Base-by-base conservation (phyloP, 2,113 vertebrate genomes). In the Saccopteryx leptura region DNA sequence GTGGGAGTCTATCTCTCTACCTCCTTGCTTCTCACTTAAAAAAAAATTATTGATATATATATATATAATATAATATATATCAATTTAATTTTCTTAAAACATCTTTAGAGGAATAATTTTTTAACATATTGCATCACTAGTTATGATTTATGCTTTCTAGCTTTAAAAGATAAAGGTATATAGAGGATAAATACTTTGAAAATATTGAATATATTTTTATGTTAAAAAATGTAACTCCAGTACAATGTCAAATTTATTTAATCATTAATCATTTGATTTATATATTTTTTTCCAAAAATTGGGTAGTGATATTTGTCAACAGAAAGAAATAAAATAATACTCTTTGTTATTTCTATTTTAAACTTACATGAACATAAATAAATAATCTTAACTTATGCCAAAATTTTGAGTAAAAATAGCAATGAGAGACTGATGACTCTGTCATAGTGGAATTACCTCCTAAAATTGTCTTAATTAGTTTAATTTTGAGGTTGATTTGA, bases 281-380 rank as follows among this genome's bases (percentile, higher is more conserved):
- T 69, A 3, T 17, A 66, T 28, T 9, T 72, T 21, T 80, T 81
- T 66, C 23, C 76, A 28, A 33, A 86, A 65, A 50, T 86, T 81
- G 66, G 21, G 21, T 56, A 72, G 61, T 48, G 11, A 17, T 14
- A 24, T 9, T 85, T 5, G 19, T 46, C 10, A 54, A 33, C 26
- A 63, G 9, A 81, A 80, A 39, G 39, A 91, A 72, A 65, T 50
- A 15, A 71, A 54, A 48, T 15, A 17, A 7, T 80, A 48, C 19
- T 74, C 24, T 90, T 91, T 56, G n/a, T 23, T 33, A 39, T 23
- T 91, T 85, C 39, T 84, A 31, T 7, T 90, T 86, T 72, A 86
- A 83, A 46, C 5, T 72, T 69, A 71, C 6, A 8, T 71, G 19
- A 12, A 74, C 2, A 4, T 48, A 48, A 68, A n/a, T 84, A 71